These are phyloP conservation scores for Brachionus asplanchnoidis DNA, from an alignment of 1,140 invertebrate species.

Conservation along the genomic window DNA sequence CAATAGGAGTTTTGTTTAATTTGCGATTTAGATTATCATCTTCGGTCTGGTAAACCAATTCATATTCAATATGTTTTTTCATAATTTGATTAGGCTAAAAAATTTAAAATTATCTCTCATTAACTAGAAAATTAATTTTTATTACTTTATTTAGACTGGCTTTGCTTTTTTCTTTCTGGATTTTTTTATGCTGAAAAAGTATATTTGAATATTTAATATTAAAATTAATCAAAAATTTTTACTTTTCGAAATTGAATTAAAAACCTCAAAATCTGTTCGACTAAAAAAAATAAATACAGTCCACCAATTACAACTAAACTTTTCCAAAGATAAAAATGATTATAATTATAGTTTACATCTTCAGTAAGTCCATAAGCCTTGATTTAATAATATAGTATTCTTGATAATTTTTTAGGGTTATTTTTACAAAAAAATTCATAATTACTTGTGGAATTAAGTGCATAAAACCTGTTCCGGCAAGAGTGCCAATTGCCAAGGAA, in stretches of 20 bases:
- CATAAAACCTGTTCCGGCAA: slow-evolving; percentile 14
- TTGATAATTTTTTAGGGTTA: background rate
- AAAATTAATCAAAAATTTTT: background rate
- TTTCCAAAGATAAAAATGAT: slow-evolving; percentile 55
- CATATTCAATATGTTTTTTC: background rate
- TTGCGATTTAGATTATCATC: background rate
- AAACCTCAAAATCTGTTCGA: slow-evolving; percentile 48
- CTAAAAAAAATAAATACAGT: slow-evolving; percentile 61
- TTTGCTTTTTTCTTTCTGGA: background rate
- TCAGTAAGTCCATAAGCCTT: slow-evolving; percentile 5
- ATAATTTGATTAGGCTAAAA: background rate
- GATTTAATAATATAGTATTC: no score
- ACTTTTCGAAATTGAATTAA: slow-evolving; percentile 19
- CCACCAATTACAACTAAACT: slow-evolving; percentile 57
- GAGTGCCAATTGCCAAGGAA: background rate
- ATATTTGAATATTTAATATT: background rate
- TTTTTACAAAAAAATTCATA: background rate
- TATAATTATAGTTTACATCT: background rate
- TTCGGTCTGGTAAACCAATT: background rate
- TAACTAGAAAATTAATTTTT: background rate
- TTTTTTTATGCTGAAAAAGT: background rate
- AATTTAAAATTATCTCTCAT: background rate
- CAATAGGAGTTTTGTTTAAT: background rate
- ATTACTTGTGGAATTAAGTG: slow-evolving; percentile 29
- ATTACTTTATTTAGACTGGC: background rate